Evolutionary conservation across 2,113 vertebrate species (phyloP).

Genomic region (Misgurnus mizolepis): DNA sequence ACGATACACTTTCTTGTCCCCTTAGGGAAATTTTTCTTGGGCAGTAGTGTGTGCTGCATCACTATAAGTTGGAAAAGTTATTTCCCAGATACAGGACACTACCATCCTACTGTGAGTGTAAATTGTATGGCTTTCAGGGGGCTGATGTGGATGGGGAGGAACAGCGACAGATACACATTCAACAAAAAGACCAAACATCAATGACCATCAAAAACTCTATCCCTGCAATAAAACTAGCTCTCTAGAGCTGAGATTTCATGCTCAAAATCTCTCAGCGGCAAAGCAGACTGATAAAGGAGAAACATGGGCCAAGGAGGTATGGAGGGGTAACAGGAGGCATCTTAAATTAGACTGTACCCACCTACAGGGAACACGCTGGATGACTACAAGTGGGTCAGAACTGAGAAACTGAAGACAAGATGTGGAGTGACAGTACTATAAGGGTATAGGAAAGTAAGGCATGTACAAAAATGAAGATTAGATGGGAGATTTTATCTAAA

Average conservation of each 20-base stretch:
- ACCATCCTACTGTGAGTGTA: no score
- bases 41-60: no score
- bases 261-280: neutral
- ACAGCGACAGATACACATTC: constrained; percentile 11
- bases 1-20: no score
- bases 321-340: constrained; percentile 13
- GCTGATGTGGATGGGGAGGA: neutral
- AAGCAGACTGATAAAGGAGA: neutral
- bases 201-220: neutral
- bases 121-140: neutral
- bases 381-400: constrained; percentile 37
- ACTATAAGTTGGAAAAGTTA: no score
- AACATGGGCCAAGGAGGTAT: neutral
- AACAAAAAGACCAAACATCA: constrained; percentile 4
- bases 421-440: neutral
- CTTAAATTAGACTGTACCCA: constrained; percentile 30
- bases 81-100: no score
- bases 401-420: constrained; percentile 9
- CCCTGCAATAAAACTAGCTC: neutral
- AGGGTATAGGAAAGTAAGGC: neutral
- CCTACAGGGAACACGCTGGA: constrained; percentile 16
- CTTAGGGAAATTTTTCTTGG: no score
- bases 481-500: neutral
- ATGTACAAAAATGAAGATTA: neutral
- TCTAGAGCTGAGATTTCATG: neutral